Base-by-base conservation (phyloP, 2,797 vertebrate genomes). In the Cynodonichthys magdalenae region DNA sequence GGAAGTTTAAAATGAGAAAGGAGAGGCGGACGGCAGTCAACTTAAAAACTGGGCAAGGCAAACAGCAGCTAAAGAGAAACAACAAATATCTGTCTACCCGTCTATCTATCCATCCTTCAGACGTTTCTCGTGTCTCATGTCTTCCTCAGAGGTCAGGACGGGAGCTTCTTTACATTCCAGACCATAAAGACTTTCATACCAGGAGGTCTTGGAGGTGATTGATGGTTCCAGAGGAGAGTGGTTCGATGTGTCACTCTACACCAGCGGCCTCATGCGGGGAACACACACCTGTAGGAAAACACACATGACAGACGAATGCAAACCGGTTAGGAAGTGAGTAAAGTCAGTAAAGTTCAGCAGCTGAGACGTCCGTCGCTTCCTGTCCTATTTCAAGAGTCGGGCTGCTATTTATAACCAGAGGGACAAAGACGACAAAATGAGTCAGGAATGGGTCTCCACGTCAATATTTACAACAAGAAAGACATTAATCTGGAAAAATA, bases 101-200 rank as follows among this genome's bases (percentile, higher is more conserved):
- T 36, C 34, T 36, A 36, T 36, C 34, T 36, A 36, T 36, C 34
- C 9, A 36, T 36, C 34, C 9, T 56, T 15, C 0, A n/a, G 54
- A 42, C 1, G 69, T 53, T 46, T 73, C 53, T 52, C 6, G 2
- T 41, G 27, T 4, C 20, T 41, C 66, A 46, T 34, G 29, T 49
- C 27, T 45, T 63, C 46, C 67, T 34, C 31, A 61, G 42, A 74
- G 42, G 67, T 74, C 53, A 62, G 61, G 53, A 56, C 20, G 39
- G 63, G 64, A 77, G 80, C 71, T 63, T 86, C 82, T 79, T 62
- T 53, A 67, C 84, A 85, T 89, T 68, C 85, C 78, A 28, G 14
- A 8, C 4, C 47, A 17, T 15, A 80, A 76, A 84, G 39, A 76
- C 77, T 55, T 36, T 71, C 77, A 90, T 86, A 74, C 88, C 81